Evolutionary conservation across 2,113 vertebrate genomes (phyloP).

Genomic region (Puma concolor): DNA sequence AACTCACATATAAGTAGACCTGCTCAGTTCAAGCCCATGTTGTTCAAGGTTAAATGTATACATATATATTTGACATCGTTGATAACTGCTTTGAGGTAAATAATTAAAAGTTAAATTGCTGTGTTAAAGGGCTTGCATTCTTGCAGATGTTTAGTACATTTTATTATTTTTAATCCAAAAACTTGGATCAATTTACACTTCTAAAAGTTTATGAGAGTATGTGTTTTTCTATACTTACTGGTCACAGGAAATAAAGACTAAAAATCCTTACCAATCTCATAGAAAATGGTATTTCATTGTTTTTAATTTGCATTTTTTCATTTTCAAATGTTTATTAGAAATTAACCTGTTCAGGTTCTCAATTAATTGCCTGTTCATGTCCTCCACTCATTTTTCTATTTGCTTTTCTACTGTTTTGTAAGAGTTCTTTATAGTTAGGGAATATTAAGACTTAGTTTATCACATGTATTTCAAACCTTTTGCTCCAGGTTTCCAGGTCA

Average conservation of each 20-base stretch:
- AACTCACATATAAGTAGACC: background rate
- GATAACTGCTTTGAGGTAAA: background rate
- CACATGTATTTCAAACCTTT: background rate
- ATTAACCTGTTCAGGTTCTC: background rate
- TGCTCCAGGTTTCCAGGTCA: background rate
- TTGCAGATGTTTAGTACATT: background rate
- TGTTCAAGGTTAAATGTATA: background rate
- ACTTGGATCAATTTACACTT: background rate
- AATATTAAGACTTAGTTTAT: background rate
- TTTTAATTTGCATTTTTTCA: background rate
- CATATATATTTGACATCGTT: background rate
- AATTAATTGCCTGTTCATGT: background rate
- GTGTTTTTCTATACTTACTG: background rate
- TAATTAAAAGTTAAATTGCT: background rate
- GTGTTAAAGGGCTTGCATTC: background rate
- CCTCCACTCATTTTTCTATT: slow-evolving; percentile 22
- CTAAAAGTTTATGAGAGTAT: background rate
- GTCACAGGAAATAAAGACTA: background rate
- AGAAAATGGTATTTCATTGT: background rate
- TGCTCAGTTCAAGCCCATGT: background rate
- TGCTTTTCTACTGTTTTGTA: background rate
- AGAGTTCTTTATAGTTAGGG: background rate
- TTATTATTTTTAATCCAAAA: background rate
- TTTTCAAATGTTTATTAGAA: background rate
- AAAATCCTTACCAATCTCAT: background rate